phyloP scores from a whole-genome alignment of 2,113 vertebrate genomes.

The Sebastes fasciatus region DNA sequence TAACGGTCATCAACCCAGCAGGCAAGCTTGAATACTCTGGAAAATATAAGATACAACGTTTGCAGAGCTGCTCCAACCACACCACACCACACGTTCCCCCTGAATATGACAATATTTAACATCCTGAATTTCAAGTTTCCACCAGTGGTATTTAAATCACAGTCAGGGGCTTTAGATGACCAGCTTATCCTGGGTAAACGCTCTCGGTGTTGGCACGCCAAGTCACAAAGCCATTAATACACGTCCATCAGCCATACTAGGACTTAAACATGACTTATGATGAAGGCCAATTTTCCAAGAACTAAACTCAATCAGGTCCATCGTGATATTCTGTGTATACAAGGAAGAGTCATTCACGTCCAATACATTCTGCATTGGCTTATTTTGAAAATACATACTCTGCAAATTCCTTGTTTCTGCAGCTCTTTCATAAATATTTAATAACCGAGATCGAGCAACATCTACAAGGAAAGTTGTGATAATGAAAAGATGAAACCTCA shows the following conservation, averaged over 20 bases:
- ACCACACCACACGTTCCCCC: background rate
- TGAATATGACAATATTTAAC: background rate
- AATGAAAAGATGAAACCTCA: conserved; percentile 44
- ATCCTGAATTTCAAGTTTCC: conserved; percentile 26
- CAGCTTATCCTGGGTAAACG: conserved; percentile 20
- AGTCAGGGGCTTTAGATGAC: conserved; percentile 29
- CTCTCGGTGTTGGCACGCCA: conserved; percentile 18
- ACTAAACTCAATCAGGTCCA: conserved; percentile 34
- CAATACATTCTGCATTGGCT: conserved; percentile 14
- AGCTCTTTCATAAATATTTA: conserved; percentile 57
- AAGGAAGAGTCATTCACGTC: conserved; percentile 25
- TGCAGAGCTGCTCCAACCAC: conserved; percentile 32
- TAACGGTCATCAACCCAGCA: conserved; percentile 28
- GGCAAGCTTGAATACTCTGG: conserved; percentile 36
- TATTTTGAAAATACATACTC: conserved; percentile 30
- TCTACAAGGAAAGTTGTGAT: conserved; percentile 60
- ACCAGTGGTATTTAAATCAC: conserved; percentile 21
- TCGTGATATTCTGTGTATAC: conserved; percentile 29
- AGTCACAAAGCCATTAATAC: conserved; percentile 43
- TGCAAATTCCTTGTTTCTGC: conserved; percentile 32
- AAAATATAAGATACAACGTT: conserved; percentile 9
- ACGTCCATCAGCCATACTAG: conserved; percentile 34
- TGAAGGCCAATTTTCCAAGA: conserved; percentile 32
- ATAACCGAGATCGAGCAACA: conserved; percentile 50
- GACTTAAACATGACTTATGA: conserved; percentile 32